phyloP scores from a whole-genome alignment of 2,113 vertebrate species.

The Hemichromis elongatus region DNA sequence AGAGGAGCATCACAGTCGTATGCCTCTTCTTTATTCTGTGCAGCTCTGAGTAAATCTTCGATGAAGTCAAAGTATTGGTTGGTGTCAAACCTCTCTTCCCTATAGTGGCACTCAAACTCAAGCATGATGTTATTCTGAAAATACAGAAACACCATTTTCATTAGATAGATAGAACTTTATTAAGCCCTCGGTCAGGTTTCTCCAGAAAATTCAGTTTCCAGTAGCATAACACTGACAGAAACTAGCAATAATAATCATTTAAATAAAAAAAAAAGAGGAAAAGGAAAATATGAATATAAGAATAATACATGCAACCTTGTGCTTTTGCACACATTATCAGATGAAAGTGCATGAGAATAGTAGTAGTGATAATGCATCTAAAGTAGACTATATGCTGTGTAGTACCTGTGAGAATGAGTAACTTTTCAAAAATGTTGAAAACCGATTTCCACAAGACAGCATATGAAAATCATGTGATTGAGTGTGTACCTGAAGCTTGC shows the following conservation, averaged over 20 bases:
- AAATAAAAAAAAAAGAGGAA: no score
- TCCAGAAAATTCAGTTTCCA: no score
- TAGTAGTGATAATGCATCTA: neutral
- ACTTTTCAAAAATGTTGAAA: neutral
- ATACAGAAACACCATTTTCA: neutral
- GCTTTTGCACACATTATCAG: neutral
- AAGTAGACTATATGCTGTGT: neutral
- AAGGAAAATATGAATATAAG: no score
- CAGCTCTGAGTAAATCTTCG: slow-evolving; percentile 65
- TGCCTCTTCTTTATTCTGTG: slow-evolving; percentile 43
- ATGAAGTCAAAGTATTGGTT: slow-evolving; percentile 71
- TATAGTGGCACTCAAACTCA: slow-evolving; percentile 75
- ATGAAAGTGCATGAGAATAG: no score
- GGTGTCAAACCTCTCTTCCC: slow-evolving; percentile 66
- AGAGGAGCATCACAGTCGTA: slow-evolving; percentile 66
- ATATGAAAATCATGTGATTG: neutral
- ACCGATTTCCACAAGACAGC: neutral
- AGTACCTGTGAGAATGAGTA: neutral
- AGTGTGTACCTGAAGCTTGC: neutral
- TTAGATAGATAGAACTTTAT: no score
- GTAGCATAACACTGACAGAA: no score
- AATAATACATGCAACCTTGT: neutral
- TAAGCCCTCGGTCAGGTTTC: no score
- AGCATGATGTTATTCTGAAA: slow-evolving; percentile 64
- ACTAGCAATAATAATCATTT: no score